These are phyloP conservation scores for Alfaro cultratus DNA, from an alignment of 2,797 vertebrate genomes.

Conservation along the genomic window DNA sequence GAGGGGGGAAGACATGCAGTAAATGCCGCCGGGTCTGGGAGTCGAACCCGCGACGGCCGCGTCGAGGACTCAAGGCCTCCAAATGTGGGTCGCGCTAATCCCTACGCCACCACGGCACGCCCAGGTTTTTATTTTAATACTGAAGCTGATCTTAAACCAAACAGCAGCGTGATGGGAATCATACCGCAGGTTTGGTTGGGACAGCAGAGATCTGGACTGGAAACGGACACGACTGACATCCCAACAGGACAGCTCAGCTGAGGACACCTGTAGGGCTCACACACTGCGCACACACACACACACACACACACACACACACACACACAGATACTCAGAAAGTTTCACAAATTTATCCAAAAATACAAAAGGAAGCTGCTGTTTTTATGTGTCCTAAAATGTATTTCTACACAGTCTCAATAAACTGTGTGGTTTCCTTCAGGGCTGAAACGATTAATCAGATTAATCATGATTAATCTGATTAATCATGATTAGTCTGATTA, in stretches of 20 bases:
- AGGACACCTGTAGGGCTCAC: slow-evolving; percentile 89
- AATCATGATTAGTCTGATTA: too few relatives aligned
- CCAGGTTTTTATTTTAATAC: background rate
- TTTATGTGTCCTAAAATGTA: background rate
- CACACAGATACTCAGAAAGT: background rate
- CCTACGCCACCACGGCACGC: too few relatives aligned
- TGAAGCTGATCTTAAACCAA: background rate
- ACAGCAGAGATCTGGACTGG: slow-evolving; percentile 87
- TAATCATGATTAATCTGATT: too few relatives aligned
- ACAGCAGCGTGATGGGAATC: background rate
- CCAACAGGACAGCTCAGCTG: slow-evolving; percentile 85
- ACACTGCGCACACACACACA: slow-evolving; percentile 77
- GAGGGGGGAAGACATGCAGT: too few relatives aligned
- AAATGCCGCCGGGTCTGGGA: too few relatives aligned
- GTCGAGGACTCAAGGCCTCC: too few relatives aligned
- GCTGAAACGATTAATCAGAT: too few relatives aligned
- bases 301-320: too few relatives aligned
- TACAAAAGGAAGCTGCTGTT: background rate
- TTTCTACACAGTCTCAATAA: background rate
- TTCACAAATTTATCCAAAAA: background rate
- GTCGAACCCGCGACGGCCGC: too few relatives aligned
- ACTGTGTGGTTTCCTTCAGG: background rate
- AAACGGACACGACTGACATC: slow-evolving; percentile 84
- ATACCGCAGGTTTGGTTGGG: slow-evolving; percentile 90
- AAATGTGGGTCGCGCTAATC: too few relatives aligned